These are phyloP conservation scores for Perodicticus potto DNA, from an alignment of 2,797 vertebrate species.

Conservation along the genomic window DNA sequence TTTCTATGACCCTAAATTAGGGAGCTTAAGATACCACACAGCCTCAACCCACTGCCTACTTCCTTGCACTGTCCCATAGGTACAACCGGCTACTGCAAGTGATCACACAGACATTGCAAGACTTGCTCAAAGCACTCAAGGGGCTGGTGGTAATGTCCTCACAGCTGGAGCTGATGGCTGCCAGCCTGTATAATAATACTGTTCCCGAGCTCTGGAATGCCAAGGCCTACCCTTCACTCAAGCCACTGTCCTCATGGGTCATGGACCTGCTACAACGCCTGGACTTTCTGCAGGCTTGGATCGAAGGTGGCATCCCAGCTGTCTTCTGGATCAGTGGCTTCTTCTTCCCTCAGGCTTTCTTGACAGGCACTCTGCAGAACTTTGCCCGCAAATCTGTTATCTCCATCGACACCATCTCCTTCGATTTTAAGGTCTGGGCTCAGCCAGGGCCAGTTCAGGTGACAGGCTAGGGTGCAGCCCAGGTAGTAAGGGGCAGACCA, in stretches of 20 bases:
- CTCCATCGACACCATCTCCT: slow-evolving; percentile 93
- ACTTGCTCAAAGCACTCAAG: slow-evolving; percentile 94
- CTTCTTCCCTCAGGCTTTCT: slow-evolving; percentile 96
- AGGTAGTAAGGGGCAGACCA: not conserved
- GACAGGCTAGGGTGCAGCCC: not conserved
- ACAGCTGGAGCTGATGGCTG: slow-evolving; percentile 94
- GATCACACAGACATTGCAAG: slow-evolving; percentile 90
- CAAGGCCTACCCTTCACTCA: slow-evolving; percentile 95
- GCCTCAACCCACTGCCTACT: not conserved
- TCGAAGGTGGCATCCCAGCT: slow-evolving; percentile 90
- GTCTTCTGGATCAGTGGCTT: slow-evolving; percentile 97
- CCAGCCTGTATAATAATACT: slow-evolving; percentile 93
- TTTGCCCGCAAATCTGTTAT: slow-evolving; percentile 90
- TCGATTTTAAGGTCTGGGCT: slow-evolving; percentile 92
- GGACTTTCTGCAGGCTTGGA: slow-evolving; percentile 92
- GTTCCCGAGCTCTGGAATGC: slow-evolving; percentile 94
- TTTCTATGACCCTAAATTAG: not conserved
- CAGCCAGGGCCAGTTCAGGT: not conserved
- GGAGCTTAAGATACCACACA: not conserved
- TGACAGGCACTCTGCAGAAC: slow-evolving; percentile 95
- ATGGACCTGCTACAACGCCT: slow-evolving; percentile 93
- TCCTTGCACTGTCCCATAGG: slow-evolving; percentile 85
- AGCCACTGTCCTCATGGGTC: slow-evolving; percentile 95
- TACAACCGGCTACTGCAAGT: slow-evolving; percentile 93
- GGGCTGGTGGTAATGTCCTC: slow-evolving; percentile 96